Percentiles rank a stretch among this genome's conserved stretches.
Evolutionary conservation across 2,113 vertebrate species (phyloP).

Genomic region (Buteo buteo): DNA sequence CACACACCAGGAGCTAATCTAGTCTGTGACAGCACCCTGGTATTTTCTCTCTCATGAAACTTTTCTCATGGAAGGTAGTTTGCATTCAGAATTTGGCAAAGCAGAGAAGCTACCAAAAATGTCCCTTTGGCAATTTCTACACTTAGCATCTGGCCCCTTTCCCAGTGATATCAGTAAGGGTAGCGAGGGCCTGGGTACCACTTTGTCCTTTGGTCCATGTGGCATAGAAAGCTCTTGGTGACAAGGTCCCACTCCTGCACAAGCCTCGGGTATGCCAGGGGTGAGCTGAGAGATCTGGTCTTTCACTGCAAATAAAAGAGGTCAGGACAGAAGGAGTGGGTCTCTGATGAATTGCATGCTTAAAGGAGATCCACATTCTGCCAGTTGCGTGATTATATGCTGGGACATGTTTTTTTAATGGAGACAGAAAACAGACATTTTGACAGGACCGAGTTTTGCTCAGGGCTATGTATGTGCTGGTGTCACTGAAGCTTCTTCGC

Average conservation of each 20-base stretch:
- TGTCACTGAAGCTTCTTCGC: neutral
- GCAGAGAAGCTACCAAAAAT: neutral
- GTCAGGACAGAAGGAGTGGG: neutral
- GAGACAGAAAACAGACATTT: neutral
- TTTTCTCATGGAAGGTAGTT: neutral
- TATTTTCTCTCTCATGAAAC: neutral
- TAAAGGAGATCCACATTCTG: neutral
- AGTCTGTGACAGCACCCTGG: neutral
- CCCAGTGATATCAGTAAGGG: neutral
- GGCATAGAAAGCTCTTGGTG: neutral
- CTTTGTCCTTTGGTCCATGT: neutral
- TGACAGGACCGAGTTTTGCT: slow-evolving; percentile 3
- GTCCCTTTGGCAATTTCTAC: neutral
- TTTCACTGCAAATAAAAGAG: neutral
- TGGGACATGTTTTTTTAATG: slow-evolving; percentile 28
- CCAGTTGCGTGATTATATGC: neutral
- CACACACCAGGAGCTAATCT: neutral
- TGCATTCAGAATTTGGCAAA: neutral
- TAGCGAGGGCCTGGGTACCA: rapidly evolving
- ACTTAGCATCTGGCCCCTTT: neutral
- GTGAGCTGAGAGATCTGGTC: neutral
- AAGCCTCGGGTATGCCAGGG: neutral
- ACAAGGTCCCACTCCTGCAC: neutral
- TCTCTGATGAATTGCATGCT: neutral
- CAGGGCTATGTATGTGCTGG: neutral